phyloP scores from a whole-genome alignment of 2,113 vertebrate genomes.

The Rhinichthys klamathensis region DNA sequence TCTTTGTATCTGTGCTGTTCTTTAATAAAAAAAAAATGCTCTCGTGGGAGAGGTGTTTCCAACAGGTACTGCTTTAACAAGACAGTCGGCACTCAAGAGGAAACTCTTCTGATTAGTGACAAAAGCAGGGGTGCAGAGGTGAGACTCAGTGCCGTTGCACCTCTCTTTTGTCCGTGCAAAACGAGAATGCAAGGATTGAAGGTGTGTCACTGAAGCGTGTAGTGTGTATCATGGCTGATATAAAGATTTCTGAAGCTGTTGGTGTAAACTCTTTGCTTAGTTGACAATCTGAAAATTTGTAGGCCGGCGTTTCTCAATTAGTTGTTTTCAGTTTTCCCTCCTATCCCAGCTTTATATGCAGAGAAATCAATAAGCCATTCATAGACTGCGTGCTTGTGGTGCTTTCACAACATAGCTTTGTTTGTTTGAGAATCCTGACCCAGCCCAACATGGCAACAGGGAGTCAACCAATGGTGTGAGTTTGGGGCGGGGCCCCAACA shows the following conservation, averaged over 20 bases:
- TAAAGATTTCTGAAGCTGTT: not conserved
- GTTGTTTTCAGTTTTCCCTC: not conserved
- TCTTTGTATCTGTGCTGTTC: slow-evolving; percentile 58
- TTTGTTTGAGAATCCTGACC: not conserved
- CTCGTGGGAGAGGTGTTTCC: slow-evolving; percentile 46
- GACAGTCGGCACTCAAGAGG: slow-evolving; percentile 20
- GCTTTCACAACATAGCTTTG: not conserved
- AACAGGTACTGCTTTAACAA: slow-evolving; percentile 36
- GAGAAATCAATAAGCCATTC: not conserved
- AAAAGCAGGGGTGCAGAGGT: slow-evolving; percentile 22
- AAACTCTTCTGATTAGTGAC: slow-evolving; percentile 30
- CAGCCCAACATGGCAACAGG: not conserved
- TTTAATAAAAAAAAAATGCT: not conserved
- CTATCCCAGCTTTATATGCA: not conserved
- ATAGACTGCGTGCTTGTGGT: not conserved
- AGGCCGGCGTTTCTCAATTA: not conserved
- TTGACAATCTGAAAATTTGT: not conserved
- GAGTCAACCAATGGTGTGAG: not conserved
- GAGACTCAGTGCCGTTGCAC: not conserved
- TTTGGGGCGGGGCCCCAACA: not conserved
- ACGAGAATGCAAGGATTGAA: not conserved
- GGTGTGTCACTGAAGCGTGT: not conserved
- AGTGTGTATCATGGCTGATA: not conserved
- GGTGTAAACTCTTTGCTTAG: not conserved
- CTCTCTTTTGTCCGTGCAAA: not conserved